Conservation (phyloP, 30 jellyfish, hydroid and myxozoan species). For the Cassiopea andromeda region DNA sequence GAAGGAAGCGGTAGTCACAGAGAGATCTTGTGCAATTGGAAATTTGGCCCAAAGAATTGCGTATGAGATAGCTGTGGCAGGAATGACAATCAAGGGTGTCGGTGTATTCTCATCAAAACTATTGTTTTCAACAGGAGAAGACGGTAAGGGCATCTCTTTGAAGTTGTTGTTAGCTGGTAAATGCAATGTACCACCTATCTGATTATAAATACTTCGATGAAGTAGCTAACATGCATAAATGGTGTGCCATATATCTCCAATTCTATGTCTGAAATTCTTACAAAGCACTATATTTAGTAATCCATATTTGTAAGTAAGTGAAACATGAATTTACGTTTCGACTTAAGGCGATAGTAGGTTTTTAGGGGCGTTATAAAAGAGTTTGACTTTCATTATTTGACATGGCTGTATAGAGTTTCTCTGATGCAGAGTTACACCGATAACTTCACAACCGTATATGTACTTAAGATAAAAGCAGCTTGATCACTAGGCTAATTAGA, state of each 20-base stretch:
- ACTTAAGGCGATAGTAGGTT: background rate
- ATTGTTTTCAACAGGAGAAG: slow-evolving; percentile 1
- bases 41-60: slow-evolving; percentile 24
- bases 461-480: too few relatives aligned
- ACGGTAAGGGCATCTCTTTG: background rate
- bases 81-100: slow-evolving; percentile 46
- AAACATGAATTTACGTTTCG: background rate
- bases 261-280: background rate
- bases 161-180: background rate
- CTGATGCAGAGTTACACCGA: too few relatives aligned
- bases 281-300: background rate
- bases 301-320: background rate
- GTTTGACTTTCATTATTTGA: too few relatives aligned
- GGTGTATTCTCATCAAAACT: slow-evolving; percentile 12
- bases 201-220: background rate
- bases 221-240: background rate
- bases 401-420: too few relatives aligned
- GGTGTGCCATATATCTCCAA: too few relatives aligned
- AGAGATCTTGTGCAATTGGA: background rate
- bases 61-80: slow-evolving; percentile 45
- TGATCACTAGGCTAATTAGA: too few relatives aligned
- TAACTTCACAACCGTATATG: too few relatives aligned
- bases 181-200: background rate
- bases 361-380: too few relatives aligned
- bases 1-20: background rate